A percentile compares a stretch with the other conserved stretches of the same genome.
Conservation (phyloP, 1,140 invertebrate genomes). For the Caligus rogercresseyi region DNA sequence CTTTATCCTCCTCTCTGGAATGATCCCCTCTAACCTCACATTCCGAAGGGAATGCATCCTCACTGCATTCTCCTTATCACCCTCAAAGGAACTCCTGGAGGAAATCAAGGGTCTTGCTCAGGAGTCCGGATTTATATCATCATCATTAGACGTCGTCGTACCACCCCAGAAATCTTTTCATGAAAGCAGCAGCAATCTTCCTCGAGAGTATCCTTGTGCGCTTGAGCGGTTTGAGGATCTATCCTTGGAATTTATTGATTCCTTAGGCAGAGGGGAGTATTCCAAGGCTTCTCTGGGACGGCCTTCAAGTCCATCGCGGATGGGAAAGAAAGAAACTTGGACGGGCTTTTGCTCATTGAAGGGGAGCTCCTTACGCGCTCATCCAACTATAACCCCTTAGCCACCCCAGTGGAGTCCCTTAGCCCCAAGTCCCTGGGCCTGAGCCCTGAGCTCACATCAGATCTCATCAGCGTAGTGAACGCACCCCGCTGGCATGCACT, state of each 20-base stretch:
- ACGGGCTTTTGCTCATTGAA: conserved; percentile 14
- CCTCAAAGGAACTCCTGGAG: neutral
- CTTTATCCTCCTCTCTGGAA: neutral
- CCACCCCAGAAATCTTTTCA: neutral
- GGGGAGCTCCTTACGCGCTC: conserved; percentile 5
- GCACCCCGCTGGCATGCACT: conserved; percentile 40
- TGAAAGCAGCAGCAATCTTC: neutral
- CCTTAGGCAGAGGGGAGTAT: neutral
- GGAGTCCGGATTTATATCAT: neutral
- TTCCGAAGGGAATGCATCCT: neutral
- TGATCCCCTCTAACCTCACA: neutral
- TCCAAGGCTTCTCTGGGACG: neutral
- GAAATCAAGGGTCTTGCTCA: neutral
- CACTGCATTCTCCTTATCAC: conserved; percentile 1
- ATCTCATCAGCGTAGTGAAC: conserved; percentile 38
- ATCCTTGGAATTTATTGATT: neutral
- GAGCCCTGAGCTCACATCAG: conserved; percentile 36
- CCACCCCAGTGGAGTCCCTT: neutral
- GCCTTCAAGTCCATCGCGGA: neutral
- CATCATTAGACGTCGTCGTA: neutral
- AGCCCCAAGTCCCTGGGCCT: conserved; percentile 34
- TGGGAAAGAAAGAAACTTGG: conserved; percentile 1
- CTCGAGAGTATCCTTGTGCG: neutral
- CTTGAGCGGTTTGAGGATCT: neutral
- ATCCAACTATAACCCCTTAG: conserved; percentile 12